Evolutionary conservation across 2,888 invertebrate species (phyloP), one percentile per base, ranked within the genome.

Genomic region (Alitta virens): DNA sequence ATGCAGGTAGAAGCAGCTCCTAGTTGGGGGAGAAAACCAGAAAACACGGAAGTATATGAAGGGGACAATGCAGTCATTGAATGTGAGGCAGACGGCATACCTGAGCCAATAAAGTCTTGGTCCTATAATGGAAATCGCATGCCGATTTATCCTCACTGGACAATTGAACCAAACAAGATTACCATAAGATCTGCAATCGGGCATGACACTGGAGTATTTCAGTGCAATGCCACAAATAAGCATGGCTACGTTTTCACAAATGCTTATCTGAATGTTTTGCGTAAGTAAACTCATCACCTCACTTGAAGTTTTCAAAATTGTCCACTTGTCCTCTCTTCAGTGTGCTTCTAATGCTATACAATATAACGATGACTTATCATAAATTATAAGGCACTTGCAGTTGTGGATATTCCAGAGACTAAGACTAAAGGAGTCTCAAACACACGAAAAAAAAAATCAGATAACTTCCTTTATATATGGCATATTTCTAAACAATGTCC

Each of bases 221-320:
- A 99, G 65, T 99, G 99, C 83, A 99, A 99, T 86, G 98, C 97
- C 7, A 95, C 96, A 76, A 99, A 98, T 82, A 91, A 92, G n/a
- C 87, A 94, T 71, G 98, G 98, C 38, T 99, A 97, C 83, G 93
- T 96, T 38, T 99, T 95, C 85, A 94, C 94, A 80, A 97, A 99
- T 84, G 93, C 97, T 63, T 99, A 91, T 83, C 88, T 99, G 43
- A 98, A 98, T 83, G 97, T 99, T 9, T 85, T 93, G 75, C 88
- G 90, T 91, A 79, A 85, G 86, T 74, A n/a, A n/a, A n/a, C n/a
- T n/a, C n/a, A n/a, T n/a, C n/a, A n/a, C n/a, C n/a, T n/a, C n/a
- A n/a, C n/a, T n/a, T n/a, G n/a, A n/a, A n/a, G n/a, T n/a, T n/a
- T n/a, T n/a, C n/a, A n/a, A n/a, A n/a, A n/a, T n/a, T n/a, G n/a